Base-by-base conservation (phyloP, 2,113 vertebrate species). In the Coregonus clupeaformis region DNA sequence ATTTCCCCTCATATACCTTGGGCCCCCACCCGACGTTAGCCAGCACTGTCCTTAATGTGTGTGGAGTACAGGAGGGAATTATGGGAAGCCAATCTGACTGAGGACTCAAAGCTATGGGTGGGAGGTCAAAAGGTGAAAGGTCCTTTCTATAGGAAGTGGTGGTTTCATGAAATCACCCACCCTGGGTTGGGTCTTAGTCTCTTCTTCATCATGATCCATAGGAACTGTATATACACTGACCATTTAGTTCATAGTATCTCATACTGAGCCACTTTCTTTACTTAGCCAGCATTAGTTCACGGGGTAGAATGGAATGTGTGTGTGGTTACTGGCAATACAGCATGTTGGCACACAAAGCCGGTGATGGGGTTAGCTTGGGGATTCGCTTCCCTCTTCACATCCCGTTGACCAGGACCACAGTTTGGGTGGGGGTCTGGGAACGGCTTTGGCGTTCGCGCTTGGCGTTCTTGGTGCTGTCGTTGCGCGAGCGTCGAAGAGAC, bases 351-450 rank as follows among this genome's bases (percentile, higher is more conserved):
- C 69, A 67, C 27, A 32, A 7, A 62, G 36, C 49, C 16, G 24
- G 52, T 77, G n/a, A 29, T 67, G 29, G 13, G 30, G 30, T 14
- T 67, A 16, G 64, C 22, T 3, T 75, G 22, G 36, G 14, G 22
- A 42, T 80, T 16, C 67, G 59, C 18, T 27, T n/a, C 55, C 6
- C 0, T 76, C 74, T 57, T 89, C 84, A 93, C 78, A 88, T 79
- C 82, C 87, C 86, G 27, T 85, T 86, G 76, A 92, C 83, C 77
- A 88, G 24, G 42, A 88, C 45, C 0, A 75, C 79, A 18, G 80
- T 76, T 64, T 78, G 13, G 12, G 59, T 77, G 0, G 82, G 16
- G 49, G 80, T 76, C 66, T 78, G 13, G 12, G 62, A 76, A 0
- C 82, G 0, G 16, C 69, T 55, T 14, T 76, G 60, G 67, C 85